Conservation (phyloP, 2,888 invertebrate genomes). For the Sisyra nigra region DNA sequence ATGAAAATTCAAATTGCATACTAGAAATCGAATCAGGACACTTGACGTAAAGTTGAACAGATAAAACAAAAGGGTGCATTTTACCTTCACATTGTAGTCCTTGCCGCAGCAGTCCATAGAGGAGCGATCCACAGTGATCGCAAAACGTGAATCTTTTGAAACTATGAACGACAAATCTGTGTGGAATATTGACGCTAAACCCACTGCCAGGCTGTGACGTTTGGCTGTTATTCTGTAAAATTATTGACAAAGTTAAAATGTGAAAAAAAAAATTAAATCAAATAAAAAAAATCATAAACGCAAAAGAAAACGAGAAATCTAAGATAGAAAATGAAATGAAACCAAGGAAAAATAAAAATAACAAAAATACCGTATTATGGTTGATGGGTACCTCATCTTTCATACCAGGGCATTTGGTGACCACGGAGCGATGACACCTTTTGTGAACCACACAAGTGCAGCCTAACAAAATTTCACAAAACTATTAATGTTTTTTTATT, state of each 20-base stretch:
- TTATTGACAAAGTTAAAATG: too few species aligned
- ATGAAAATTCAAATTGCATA: constrained; percentile 94
- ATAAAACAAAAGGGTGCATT: neutral
- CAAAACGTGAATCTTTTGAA: constrained; percentile 98
- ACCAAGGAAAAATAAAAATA: constrained; percentile 8
- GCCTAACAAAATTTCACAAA: constrained; percentile 40
- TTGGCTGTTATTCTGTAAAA: constrained; percentile 31
- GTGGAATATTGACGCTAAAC: constrained; percentile 97
- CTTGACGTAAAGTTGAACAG: too few species aligned
- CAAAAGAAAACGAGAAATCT: constrained; percentile 10
- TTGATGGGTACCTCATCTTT: constrained; percentile 54
- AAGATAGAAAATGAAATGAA: constrained; percentile 8
- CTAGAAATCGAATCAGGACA: constrained; percentile 31
- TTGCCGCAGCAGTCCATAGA: constrained; percentile 92
- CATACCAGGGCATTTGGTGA: constrained; percentile 98
- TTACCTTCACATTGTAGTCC: constrained; percentile 88
- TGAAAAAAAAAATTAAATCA: constrained; percentile 2
- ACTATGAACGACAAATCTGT: constrained; percentile 88
- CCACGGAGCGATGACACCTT: constrained; percentile 90
- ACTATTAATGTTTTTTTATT: constrained; percentile 1
- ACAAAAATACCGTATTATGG: constrained; percentile 10
- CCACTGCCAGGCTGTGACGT: constrained; percentile 53
- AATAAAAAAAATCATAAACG: constrained; percentile 10
- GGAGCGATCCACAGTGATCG: constrained; percentile 96
- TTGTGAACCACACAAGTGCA: constrained; percentile 99